phyloP scores from a whole-genome alignment of 2,888 invertebrate species.

The Dascillus cervinus region DNA sequence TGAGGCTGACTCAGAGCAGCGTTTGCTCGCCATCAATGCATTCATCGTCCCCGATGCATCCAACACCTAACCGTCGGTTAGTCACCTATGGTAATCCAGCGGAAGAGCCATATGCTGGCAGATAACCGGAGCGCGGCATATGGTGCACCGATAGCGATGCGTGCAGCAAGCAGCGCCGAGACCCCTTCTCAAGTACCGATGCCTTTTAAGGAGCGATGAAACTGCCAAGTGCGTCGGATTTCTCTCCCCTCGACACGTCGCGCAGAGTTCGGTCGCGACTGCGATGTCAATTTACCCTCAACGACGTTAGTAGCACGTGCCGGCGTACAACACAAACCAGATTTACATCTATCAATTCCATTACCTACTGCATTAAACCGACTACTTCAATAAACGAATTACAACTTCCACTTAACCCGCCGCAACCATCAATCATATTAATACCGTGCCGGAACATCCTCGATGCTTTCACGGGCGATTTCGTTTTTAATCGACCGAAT shows the following conservation, averaged over 20 bases:
- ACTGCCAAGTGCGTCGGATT: slow-evolving; percentile 41
- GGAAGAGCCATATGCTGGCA: slow-evolving; percentile 22
- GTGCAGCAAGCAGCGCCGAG: slow-evolving; percentile 18
- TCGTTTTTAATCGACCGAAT: too few species aligned
- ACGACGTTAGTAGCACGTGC: slow-evolving; percentile 18
- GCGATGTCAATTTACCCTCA: slow-evolving; percentile 21
- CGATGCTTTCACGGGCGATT: too few species aligned
- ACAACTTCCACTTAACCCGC: too few species aligned
- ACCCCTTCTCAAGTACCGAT: slow-evolving; percentile 42
- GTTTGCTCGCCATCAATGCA: slow-evolving; percentile 10
- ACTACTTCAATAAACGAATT: too few species aligned
- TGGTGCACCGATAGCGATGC: slow-evolving; percentile 17
- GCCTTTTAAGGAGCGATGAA: slow-evolving; percentile 43
- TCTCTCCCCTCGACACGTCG: slow-evolving; percentile 27
- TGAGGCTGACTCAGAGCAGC: slow-evolving; percentile 18
- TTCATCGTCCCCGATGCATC: slow-evolving; percentile 17
- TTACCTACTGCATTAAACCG: too few species aligned
- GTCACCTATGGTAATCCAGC: slow-evolving; percentile 33
- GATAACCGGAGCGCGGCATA: slow-evolving; percentile 23
- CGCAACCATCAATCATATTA: too few species aligned
- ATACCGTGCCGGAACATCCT: too few species aligned
- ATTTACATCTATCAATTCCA: too few species aligned
- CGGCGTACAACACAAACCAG: too few species aligned
- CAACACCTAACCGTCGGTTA: slow-evolving; percentile 27
- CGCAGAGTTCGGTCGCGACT: slow-evolving; percentile 10